A percentile compares a stretch with the other conserved stretches of the same genome.
Conservation (phyloP, 2,797 vertebrate genomes). For the Intellagama lesueurii region DNA sequence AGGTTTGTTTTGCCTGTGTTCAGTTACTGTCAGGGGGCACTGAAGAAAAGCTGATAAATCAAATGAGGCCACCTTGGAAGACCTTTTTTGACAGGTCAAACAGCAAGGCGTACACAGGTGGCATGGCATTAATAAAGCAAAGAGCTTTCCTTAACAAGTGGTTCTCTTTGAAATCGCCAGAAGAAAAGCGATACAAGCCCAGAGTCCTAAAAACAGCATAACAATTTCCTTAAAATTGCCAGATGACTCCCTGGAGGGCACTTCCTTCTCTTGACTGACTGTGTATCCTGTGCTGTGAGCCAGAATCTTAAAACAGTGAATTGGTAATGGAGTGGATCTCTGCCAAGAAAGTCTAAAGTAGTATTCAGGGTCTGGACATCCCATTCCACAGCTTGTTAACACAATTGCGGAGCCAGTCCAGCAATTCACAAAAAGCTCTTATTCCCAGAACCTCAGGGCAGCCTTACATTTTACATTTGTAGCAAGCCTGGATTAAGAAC, state of each 20-base stretch:
- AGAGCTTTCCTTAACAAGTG: neutral
- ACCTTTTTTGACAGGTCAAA: neutral
- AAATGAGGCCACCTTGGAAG: slow-evolving; percentile 18
- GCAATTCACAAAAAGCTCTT: slow-evolving; percentile 19
- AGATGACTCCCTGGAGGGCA: neutral
- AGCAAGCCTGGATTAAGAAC: neutral
- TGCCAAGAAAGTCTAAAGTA: slow-evolving; percentile 18
- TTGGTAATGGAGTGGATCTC: slow-evolving; percentile 12
- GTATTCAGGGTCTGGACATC: neutral
- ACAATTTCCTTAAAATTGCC: slow-evolving; percentile 29
- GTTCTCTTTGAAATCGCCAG: neutral
- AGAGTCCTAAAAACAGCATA: slow-evolving; percentile 9
- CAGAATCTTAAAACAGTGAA: slow-evolving; percentile 12
- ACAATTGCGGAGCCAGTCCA: neutral
- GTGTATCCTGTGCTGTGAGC: neutral
- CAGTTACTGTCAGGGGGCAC: neutral
- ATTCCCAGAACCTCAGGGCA: neutral
- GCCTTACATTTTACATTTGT: neutral
- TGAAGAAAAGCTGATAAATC: slow-evolving; percentile 16
- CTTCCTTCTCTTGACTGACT: slow-evolving; percentile 13
- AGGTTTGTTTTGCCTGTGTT: slow-evolving; percentile 7
- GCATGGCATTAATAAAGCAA: slow-evolving; percentile 4
- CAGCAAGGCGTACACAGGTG: slow-evolving; percentile 1
- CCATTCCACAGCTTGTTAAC: slow-evolving; percentile 33
- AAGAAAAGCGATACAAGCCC: neutral